These are phyloP conservation scores for Machimus rusticus DNA, from an alignment of 2,888 invertebrate species.

Conservation along the genomic window DNA sequence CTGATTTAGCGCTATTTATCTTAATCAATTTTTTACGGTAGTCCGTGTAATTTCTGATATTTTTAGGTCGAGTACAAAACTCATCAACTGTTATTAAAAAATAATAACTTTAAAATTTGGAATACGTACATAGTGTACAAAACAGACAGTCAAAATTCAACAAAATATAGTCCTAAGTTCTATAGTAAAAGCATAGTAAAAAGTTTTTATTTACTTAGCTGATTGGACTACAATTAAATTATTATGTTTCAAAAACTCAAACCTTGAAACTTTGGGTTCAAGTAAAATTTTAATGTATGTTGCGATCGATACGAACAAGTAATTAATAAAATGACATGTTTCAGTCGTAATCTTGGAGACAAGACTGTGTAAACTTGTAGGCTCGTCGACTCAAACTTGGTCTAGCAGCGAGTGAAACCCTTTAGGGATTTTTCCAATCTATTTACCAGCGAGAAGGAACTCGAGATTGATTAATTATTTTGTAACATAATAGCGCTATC, in stretches of 20 bases:
- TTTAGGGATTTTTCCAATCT: slow-evolving; percentile 5
- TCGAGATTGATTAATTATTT: slow-evolving; percentile 37
- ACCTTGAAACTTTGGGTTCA: neutral
- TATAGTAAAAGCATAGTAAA: too few species aligned
- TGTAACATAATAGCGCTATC: slow-evolving; percentile 28
- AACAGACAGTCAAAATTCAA: too few species aligned
- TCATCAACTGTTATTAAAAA: too few species aligned
- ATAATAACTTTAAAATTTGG: too few species aligned
- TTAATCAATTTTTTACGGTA: too few species aligned
- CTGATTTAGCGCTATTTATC: too few species aligned
- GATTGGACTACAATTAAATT: neutral
- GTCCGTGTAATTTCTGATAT: too few species aligned
- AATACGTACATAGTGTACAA: too few species aligned
- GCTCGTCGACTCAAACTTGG: neutral
- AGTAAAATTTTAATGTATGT: neutral
- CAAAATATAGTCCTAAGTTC: too few species aligned
- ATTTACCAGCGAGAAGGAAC: slow-evolving; percentile 7
- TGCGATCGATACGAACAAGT: neutral
- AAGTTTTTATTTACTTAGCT: too few species aligned
- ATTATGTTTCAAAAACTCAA: neutral
- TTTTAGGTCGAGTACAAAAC: too few species aligned
- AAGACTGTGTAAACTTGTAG: neutral
- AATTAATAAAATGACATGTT: neutral
- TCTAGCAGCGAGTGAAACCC: neutral
- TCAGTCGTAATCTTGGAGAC: neutral